Evolutionary conservation across 1,140 invertebrate species (phyloP).

Genomic region (Cecropterus lyciades): DNA sequence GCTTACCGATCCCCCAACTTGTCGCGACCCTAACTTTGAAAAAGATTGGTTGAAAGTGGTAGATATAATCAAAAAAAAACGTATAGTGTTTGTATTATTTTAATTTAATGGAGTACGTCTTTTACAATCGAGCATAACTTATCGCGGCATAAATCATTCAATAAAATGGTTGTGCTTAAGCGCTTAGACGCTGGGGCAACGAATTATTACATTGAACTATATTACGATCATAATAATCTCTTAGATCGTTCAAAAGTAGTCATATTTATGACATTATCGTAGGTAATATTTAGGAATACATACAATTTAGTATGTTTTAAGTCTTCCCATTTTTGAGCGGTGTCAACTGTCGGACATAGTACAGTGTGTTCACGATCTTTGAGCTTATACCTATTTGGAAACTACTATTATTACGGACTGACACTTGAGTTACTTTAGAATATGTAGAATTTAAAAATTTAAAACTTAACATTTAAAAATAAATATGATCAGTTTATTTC

Average conservation of each 20-base stretch:
- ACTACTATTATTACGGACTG: neutral
- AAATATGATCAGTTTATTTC: neutral
- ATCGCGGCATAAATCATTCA: neutral
- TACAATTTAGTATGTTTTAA: neutral
- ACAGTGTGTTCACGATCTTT: neutral
- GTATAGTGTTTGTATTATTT: too few relatives aligned
- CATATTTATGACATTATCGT: neutral
- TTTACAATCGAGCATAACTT: neutral
- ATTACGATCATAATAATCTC: neutral
- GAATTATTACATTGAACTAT: neutral
- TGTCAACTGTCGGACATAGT: neutral
- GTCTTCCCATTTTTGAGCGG: neutral
- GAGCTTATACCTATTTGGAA: neutral
- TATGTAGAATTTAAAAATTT: neutral
- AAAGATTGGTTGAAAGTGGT: too few relatives aligned
- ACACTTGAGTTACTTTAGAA: neutral
- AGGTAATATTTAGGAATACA: neutral
- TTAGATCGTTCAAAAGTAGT: neutral
- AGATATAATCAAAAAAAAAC: too few relatives aligned
- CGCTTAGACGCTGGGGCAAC: neutral
- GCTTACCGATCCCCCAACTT: too few relatives aligned
- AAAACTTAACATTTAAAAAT: neutral
- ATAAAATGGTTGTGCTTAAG: neutral
- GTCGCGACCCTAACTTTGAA: too few relatives aligned
- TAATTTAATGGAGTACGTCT: neutral